Base-by-base conservation (phyloP, 2,797 vertebrate species). In the Amblyopsis hoosieri region DNA sequence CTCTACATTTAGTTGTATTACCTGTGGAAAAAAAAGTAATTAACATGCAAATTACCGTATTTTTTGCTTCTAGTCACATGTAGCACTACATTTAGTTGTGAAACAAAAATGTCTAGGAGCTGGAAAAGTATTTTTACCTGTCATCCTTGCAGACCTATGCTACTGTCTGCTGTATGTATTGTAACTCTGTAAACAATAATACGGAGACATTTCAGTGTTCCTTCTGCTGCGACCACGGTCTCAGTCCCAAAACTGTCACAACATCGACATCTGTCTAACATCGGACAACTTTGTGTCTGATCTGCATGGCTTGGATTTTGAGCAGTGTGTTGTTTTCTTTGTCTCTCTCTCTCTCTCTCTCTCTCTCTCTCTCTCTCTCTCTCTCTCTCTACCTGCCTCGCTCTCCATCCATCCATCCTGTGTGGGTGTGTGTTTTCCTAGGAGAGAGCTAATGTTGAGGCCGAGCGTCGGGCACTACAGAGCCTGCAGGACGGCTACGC, bases 391-490 rank as follows among this genome's bases (percentile, higher is more conserved):
- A 31, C 33, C 12, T 55, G 54, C 33, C 1, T 57, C n/a, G 15
- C 7, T 57, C 33, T 54, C 11, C 29, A 31, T 31, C 11, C 12
- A 13, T 46, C 8, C 45, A 6, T 57, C 14, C 17, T 80, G 81
- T 59, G 71, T 74, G 81, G 81, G 80, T 83, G 72, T 91, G 57
- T 86, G 66, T 90, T 87, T 89, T 92, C 94, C 92, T 93, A 99
- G 97, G 97, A 96, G 85, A 97, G 95, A 89, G 94, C 94, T 91
- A 95, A 96, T 88, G 90, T 99, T 91, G 97, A 96, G 88, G 92
- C 92, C 10, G 95, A 96, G 92, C 94, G 95, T 82, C 94, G 91
- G 89, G 93, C 94, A 88, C 93, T 99, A 90, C 94, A 96, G 91
- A 93, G 93, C 85, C 95, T 95, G 86, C 96, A 89, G 91, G 94